Base-by-base conservation (phyloP, 2,888 invertebrate species). In the Chrysolina haemoptera region DNA sequence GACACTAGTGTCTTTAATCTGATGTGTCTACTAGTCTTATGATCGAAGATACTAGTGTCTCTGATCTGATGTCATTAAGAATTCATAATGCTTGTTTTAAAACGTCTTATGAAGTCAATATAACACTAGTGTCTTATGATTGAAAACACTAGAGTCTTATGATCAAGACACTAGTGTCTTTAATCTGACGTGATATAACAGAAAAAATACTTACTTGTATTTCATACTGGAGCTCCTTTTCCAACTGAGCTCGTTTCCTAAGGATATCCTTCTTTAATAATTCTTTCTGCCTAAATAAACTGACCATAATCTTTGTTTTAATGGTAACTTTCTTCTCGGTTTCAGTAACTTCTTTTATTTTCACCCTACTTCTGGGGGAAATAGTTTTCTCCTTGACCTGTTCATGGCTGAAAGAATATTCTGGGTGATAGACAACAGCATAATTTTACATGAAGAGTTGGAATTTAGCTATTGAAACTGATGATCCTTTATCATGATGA, bases 201-300 rank as follows among this genome's bases (percentile, higher is more conserved):
- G n/a, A n/a, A n/a, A n/a, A 35, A 3, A 35, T 16, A 70, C 78
- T 79, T 77, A 93, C 93, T 92, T 96, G 96, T 85, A 98, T 97
- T 86, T 97, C 96, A 77, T 94, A 93, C 83, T 96, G 95, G 73
- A 98, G 90, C 86, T 96, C 96, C 82, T 96, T 95, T 85, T 97
- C 97, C 71, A 98, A 91, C 16, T 96, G 89, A 1, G 95, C 95
- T 79, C 98, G 90, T 86, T 98, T 98, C 84, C 96, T 94, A 76
- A 97, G 91, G 78, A 98, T 98, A 84, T 97, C 97, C 85, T 96
- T 97, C 87, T 97, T 97, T 64, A 98, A 91, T 81, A 94, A 89
- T 87, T 98, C 98, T 85, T 97, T 98, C 83, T 98, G 97, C 82
- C 95, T 93, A 87, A 94, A 94, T 22, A 97, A 90, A 50, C 94